Evolutionary conservation across 2,113 vertebrate genomes (phyloP), one percentile per base, ranked within the genome.

Genomic region (Erythrocercus mccallii): DNA sequence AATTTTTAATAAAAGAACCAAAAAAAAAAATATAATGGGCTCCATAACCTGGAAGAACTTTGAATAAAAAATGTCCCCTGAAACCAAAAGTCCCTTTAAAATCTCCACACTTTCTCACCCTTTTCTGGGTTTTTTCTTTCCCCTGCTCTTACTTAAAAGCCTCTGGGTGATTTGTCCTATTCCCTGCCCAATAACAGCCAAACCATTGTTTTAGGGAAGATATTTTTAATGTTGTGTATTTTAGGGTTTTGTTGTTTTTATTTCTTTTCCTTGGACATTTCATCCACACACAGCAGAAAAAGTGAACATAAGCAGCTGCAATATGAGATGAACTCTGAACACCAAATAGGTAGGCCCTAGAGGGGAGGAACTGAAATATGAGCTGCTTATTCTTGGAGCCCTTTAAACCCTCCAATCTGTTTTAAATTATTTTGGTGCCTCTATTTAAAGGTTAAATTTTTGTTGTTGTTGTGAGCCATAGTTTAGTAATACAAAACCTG

Each of bases 351-450:
- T 96, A 95, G 93, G 94, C 95, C 93, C 93, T 95, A 77, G 81
- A 96, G 90, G 80, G 72, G 86, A 94, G 91, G 96, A 97, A 96
- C 78, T 97, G 95, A 98, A 97, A 95, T 93, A 95, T 76, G 90
- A 97, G 72, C 93, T 95, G 88, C 93, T 95, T 94, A 93, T 88
- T 96, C 95, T 97, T 86, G 60, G 78, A 97, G 95, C 79, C 97
- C 96, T 97, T 95, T 92, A 97, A 97, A 96, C 96, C 72, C 83
- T 97, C 86, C 95, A 98, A 97, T 97, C 94, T 97, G 89, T 97
- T 97, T 98, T 95, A 98, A 97, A 97, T 98, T 97, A 97, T 96
- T 97, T 96, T 96, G 95, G 95, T 97, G 86, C 92, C 84, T 88
- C 95, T 97, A 97, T 91, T 97, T 98, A 95, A 97, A 97, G 95